These are phyloP conservation scores for Oryzias sinensis DNA, from an alignment of 2,797 vertebrate species.

Conservation along the genomic window DNA sequence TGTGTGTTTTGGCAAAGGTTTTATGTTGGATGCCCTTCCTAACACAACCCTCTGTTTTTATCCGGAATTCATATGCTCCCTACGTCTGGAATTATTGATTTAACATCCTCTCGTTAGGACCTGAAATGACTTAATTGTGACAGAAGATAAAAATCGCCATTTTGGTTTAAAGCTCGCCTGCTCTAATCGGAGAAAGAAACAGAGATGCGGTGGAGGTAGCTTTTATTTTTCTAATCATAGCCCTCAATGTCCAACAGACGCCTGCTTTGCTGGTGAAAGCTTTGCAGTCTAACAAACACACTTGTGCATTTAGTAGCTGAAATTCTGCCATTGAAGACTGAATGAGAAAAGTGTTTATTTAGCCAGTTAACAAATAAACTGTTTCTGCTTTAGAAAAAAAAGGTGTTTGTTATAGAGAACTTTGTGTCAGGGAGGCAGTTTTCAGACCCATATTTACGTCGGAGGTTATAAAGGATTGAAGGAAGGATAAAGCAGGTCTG, in stretches of 20 bases:
- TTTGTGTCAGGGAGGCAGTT: constrained; percentile 27
- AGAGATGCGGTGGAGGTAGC: constrained; percentile 13
- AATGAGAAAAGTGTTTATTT: too few species aligned
- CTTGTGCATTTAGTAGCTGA: constrained; percentile 4
- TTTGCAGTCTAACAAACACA: constrained; percentile 5
- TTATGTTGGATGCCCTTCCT: too few species aligned
- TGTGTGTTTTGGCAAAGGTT: too few species aligned
- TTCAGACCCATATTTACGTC: constrained; percentile 42
- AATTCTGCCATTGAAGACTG: not conserved
- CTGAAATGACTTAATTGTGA: too few species aligned
- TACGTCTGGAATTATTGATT: too few species aligned
- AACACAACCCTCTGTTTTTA: too few species aligned
- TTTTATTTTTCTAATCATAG: constrained; percentile 21
- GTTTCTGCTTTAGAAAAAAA: too few species aligned
- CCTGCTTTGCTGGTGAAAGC: constrained; percentile 1
- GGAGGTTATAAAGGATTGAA: constrained; percentile 24
- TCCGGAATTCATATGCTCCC: too few species aligned
- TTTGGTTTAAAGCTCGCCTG: constrained; percentile 2
- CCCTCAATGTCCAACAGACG: constrained; percentile 2
- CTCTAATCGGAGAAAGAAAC: constrained; percentile 10
- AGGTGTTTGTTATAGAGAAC: constrained; percentile 8
- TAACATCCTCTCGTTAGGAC: too few species aligned
- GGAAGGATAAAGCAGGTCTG: constrained; percentile 44
- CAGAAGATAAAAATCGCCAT: constrained; percentile 5
- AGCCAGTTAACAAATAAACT: too few species aligned